Base-by-base conservation (phyloP, 2,888 invertebrate species). In the Drosophila falleni region DNA sequence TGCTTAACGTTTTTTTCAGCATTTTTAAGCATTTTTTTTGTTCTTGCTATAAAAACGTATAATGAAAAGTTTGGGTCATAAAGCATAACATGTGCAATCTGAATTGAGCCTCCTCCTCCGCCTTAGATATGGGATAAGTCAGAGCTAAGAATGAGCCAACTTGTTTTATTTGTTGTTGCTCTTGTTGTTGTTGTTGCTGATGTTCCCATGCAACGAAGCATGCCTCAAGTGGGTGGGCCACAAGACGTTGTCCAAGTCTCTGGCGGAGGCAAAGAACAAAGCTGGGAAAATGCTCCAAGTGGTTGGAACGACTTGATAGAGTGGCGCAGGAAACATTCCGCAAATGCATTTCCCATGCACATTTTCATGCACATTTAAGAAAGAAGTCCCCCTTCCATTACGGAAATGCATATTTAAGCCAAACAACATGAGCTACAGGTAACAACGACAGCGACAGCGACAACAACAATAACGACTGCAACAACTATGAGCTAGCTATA, bases 301-400 rank as follows among this genome's bases (percentile, higher is more conserved):
- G n/a, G 19, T 50, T 37, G n/a, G 4, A 29, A 9, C 11, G 15
- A 9, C 49, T 15, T 49, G 42, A 31, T 11, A 5, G 33, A 23
- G 60, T n/a, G 56, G 23, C 16, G 44, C 67, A 63, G 75, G 78
- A 78, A 84, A 76, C 84, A 89, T 89, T 89, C 90, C 89, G 77
- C 81, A 83, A 79, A 87, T 81, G 89, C 90, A 90, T 80, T 89
- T 89, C 89, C 90, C 90, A 89, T 89, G 90, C 86, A 78, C 75
- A 71, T 68, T 81, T 78, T 69, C 69, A 72, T 74, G 67, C 78
- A 67, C 77, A 58, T 60, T 65, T 59, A 44, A 61, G 47, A 54
- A 53, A 49, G 3, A 29, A 39, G 56, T 56, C 13, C 37, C 42
- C 44, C 31, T 13, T 41, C 42, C 19, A 56, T 37, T 53, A 54